Evolutionary conservation across 2,888 invertebrate species (phyloP), one percentile per base, ranked within the genome.

Genomic region (Tridacna crocea): DNA sequence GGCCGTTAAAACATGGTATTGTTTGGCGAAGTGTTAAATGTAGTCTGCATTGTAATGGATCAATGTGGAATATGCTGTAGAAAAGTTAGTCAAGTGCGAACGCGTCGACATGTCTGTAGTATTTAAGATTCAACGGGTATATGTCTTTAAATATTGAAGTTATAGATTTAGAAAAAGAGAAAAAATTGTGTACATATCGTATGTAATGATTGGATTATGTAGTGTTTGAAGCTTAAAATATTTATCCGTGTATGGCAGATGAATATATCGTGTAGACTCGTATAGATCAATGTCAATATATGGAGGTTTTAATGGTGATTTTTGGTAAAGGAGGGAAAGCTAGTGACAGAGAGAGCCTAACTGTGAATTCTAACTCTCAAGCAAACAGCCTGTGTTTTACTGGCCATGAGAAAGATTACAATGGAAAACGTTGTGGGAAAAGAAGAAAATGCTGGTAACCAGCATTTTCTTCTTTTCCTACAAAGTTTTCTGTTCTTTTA

Each of bases 51-150:
- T 36, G 36, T 8, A 36, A 36, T 36, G 36, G 36, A 36, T 36
- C 36, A 36, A 36, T 36, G 36, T 36, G 36, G 36, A 36, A 36
- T 36, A 36, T 36, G 36, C 36, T 55, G 55, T 55, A 55, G 55
- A 66, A 65, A 66, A 66, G 66, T 66, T 66, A 66, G 46, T 66
- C 66, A 66, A 66, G 66, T 66, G 66, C 46, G 46, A 66, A 66
- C 66, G 46, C 66, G 66, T 66, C 36, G 66, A 66, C 46, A 66
- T n/a, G 66, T 66, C 55, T 55, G 55, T 1, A 15, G 2, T 19
- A n/a, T 66, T 61, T 66, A 66, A 66, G n/a, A 66, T 66, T 46
- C 12, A 12, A 66, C 66, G 19, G 27, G 66, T 36, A 36, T 22
- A 46, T 66, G 66, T 19, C 11, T 55, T 55, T 55, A 55, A 55